These are phyloP conservation scores for Tetrao urogallus DNA, from an alignment of 2,113 vertebrate genomes.

Conservation along the genomic window DNA sequence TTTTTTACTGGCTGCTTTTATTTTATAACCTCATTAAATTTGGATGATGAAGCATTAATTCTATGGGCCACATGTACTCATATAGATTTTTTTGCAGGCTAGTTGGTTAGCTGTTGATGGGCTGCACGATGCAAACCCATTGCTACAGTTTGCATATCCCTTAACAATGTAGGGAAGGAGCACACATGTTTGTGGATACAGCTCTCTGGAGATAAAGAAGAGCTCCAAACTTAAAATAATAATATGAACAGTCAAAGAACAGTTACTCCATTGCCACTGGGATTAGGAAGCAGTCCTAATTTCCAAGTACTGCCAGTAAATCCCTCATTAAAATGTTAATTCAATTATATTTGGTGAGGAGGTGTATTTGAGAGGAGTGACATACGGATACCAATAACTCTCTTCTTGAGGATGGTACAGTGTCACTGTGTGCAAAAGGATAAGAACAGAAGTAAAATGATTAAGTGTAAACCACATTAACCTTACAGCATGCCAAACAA, in stretches of 20 bases:
- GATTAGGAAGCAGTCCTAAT: slow-evolving; percentile 28
- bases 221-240: background rate
- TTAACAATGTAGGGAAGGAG: background rate
- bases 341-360: background rate
- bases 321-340: slow-evolving; percentile 5
- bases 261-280: background rate
- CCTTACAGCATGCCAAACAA: background rate
- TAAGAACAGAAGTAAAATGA: background rate
- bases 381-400: background rate
- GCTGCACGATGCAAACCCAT: background rate
- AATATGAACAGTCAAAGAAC: background rate
- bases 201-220: background rate
- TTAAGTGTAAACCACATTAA: background rate
- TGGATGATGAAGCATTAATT: slow-evolving; percentile 59
- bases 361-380: background rate
- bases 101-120: background rate
- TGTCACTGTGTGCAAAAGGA: background rate
- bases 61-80: background rate
- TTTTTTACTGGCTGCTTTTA: slow-evolving; percentile 63
- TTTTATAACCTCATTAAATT: slow-evolving; percentile 65
- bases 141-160: background rate
- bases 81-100: background rate
- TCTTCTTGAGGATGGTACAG: background rate
- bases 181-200: background rate
- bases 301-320: slow-evolving; percentile 19